Evolutionary conservation across 2,888 invertebrate species (phyloP).

Genomic region (Eugnorisma glareosa): DNA sequence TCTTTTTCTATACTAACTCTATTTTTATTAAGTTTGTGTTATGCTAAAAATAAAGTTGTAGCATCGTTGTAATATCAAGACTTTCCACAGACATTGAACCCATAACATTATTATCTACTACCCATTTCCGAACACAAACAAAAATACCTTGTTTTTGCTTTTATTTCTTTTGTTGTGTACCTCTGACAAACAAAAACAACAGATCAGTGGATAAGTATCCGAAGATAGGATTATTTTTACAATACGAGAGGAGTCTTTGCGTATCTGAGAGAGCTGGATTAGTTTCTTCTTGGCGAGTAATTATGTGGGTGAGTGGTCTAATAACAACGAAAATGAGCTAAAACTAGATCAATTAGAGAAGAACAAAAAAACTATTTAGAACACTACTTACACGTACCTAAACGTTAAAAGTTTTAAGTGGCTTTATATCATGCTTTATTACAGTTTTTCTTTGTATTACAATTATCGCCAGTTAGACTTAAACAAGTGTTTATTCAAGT

Average conservation of each 20-base stretch:
- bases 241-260: not conserved
- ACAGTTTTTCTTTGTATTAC: constrained; percentile 9
- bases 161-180: constrained; percentile 18
- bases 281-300: not conserved
- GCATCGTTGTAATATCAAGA: not conserved
- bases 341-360: not conserved
- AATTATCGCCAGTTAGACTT: not conserved
- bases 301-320: not conserved
- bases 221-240: constrained; percentile 7
- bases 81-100: not conserved
- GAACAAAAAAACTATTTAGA: not conserved
- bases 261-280: constrained; percentile 2
- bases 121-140: constrained; percentile 8
- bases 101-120: constrained; percentile 19
- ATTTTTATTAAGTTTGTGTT: not conserved
- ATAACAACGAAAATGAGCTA: constrained; percentile 13
- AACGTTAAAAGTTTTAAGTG: constrained; percentile 4
- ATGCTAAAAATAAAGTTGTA: not conserved
- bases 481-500: not conserved
- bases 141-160: not conserved
- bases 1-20: not conserved
- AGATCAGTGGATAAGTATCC: not conserved
- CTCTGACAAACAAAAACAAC: not conserved
- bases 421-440: not conserved
- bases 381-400: not conserved